Evolutionary conservation across 2,113 vertebrate species (phyloP), one percentile per base, ranked within the genome.

Genomic region (Pleuronectes platessa): DNA sequence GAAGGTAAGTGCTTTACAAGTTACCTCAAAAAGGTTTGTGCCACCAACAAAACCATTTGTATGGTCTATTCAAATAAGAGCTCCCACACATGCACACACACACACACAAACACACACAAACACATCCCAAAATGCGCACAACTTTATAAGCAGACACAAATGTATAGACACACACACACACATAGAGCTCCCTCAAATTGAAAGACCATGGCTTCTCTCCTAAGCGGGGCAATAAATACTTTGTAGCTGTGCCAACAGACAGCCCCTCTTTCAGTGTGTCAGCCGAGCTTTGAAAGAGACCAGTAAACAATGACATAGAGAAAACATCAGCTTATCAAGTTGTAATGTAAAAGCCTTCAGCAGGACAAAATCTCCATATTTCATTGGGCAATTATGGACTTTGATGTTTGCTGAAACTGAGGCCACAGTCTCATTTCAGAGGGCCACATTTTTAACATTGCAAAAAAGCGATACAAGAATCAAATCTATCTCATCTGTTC

Each of bases 241-340:
- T 86, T 93, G 86, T 82, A 88, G 82, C 76, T 53, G 84, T 65
- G 77, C 88, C 88, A 92, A 86, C 69, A 81, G 78, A 83, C 81
- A 82, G 79, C 78, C 72, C 78, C 64, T 78, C 71, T 82, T 71
- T 87, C 64, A 80, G 11, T 37, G 77, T 81, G 86, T 86, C 80
- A 79, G 83, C 35, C 40, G 45, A 61, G 31, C 70, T 71, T 61
- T 80, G 84, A 84, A 85, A 86, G 77, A 74, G 68, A 65, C 42
- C 78, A 58, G 60, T 35, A 78, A 84, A 88, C 80, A 86, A 71
- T 72, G 71, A 77, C 72, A 60, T 64, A 17, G 72, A 74, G 49
- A 79, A 76, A 84, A 69, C 63, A 74, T 59, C 26, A 74, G 51
- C 23, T 76, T 58, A 72, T 73, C 4, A 75, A 78, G 61, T 51